Evolutionary conservation across 1,140 invertebrate genomes (phyloP).

Genomic region (Cydia splendana): DNA sequence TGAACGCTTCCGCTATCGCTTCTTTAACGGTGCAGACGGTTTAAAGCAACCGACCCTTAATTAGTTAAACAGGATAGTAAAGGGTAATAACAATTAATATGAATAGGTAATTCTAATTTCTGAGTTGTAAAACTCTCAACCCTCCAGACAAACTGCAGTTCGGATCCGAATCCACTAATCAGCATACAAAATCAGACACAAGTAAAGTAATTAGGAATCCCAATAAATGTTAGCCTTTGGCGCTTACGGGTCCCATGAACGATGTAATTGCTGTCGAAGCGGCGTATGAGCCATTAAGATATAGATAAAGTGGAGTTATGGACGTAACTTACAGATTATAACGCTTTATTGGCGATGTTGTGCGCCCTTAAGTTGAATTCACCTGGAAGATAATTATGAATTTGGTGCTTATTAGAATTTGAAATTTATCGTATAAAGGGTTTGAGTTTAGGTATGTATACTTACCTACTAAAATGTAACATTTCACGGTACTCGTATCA

Average conservation of each 20-base stretch:
- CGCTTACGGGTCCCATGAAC: slow-evolving; percentile 26
- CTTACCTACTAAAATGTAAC: not conserved
- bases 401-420: slow-evolving; percentile 14
- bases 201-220: slow-evolving; percentile 32
- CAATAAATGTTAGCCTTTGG: slow-evolving; percentile 33
- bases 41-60: too few relatives aligned
- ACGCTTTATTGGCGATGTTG: slow-evolving; percentile 26
- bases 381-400: slow-evolving; percentile 22
- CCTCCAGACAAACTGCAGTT: slow-evolving; percentile 5
- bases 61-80: too few relatives aligned
- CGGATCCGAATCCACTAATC: slow-evolving; percentile 13
- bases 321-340: slow-evolving; percentile 25
- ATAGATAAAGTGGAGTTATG: slow-evolving; percentile 26
- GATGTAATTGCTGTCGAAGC: slow-evolving; percentile 30
- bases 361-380: slow-evolving; percentile 13
- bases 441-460: not conserved
- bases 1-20: too few relatives aligned
- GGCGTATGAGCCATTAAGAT: slow-evolving; percentile 29
- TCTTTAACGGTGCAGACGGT: too few relatives aligned
- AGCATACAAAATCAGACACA: slow-evolving; percentile 20
- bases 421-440: not conserved
- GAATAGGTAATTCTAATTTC: not conserved
- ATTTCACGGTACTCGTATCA: not conserved
- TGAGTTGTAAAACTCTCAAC: not conserved
- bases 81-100: not conserved